Evolutionary conservation across 2,113 vertebrate genomes (phyloP).

Genomic region (Sorex araneus): DNA sequence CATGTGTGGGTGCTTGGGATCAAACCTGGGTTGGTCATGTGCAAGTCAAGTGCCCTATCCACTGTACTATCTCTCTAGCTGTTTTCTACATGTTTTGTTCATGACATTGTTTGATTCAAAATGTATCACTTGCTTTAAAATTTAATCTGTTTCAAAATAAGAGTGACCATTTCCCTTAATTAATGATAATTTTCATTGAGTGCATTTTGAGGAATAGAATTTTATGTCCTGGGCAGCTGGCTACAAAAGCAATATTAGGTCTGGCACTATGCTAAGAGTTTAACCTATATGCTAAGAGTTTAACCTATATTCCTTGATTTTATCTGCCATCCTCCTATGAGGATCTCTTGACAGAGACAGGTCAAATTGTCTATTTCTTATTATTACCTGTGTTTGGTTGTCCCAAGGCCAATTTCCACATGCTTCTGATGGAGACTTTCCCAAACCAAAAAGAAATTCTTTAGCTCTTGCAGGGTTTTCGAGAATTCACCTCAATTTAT

Average conservation of each 20-base stretch:
- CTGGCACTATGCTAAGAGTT: background rate
- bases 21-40: too few species aligned
- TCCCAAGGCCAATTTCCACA: too few species aligned
- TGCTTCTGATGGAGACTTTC: too few species aligned
- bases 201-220: constrained; percentile 48
- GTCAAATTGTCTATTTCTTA: background rate
- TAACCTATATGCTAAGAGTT: background rate
- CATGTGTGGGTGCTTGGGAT: too few species aligned
- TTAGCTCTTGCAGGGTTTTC: too few species aligned
- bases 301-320: background rate
- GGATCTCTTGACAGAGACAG: background rate
- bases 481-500: too few species aligned
- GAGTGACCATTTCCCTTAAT: background rate
- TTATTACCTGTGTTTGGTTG: too few species aligned
- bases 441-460: too few species aligned
- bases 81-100: too few species aligned
- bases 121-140: constrained; percentile 26
- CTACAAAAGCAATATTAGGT: background rate
- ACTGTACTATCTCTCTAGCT: too few species aligned
- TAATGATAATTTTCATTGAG: constrained; percentile 44
- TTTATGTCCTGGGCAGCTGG: background rate
- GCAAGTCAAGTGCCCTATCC: too few species aligned
- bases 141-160: background rate
- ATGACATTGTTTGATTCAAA: background rate
- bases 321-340: background rate